A percentile compares a stretch with the other conserved stretches of the same genome.
These are phyloP conservation scores for Luehdorfia chinensis DNA, from an alignment of 1,140 invertebrate species.

Conservation along the genomic window DNA sequence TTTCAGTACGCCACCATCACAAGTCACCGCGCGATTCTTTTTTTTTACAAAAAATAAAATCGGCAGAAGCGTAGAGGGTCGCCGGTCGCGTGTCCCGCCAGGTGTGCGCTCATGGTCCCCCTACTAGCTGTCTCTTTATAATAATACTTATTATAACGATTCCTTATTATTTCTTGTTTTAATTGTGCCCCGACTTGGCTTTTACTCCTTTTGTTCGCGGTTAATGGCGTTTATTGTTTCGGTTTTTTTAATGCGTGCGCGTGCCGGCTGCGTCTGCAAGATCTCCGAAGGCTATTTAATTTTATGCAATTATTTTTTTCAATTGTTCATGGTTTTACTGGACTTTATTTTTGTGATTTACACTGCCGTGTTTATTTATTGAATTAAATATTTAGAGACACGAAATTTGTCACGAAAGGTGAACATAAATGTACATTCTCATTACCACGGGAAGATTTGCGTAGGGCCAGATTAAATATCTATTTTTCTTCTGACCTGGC, in stretches of 20 bases:
- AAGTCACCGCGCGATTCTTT: conserved; percentile 13
- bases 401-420: too few relatives aligned
- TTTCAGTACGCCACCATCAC: conserved; percentile 11
- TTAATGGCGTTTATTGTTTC: conserved; percentile 75
- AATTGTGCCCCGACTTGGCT: conserved; percentile 71
- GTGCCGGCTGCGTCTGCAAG: conserved; percentile 66
- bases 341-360: neutral
- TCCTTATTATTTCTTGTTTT: conserved; percentile 77
- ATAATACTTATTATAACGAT: conserved; percentile 74
- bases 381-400: too few relatives aligned
- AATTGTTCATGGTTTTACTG: neutral
- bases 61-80: conserved; percentile 40
- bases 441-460: too few relatives aligned
- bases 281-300: conserved; percentile 48
- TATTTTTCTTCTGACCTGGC: too few relatives aligned
- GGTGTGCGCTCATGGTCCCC: conserved; percentile 43
- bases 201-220: conserved; percentile 72
- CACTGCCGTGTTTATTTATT: conserved; percentile 6
- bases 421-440: too few relatives aligned
- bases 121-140: conserved; percentile 54
- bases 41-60: conserved; percentile 28
- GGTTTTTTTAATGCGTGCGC: conserved; percentile 58
- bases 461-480: too few relatives aligned
- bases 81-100: conserved; percentile 55
- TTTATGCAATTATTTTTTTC: conserved; percentile 33